phyloP scores from a whole-genome alignment of 2,113 vertebrate genomes.

The Daphoenositta chrysoptera region DNA sequence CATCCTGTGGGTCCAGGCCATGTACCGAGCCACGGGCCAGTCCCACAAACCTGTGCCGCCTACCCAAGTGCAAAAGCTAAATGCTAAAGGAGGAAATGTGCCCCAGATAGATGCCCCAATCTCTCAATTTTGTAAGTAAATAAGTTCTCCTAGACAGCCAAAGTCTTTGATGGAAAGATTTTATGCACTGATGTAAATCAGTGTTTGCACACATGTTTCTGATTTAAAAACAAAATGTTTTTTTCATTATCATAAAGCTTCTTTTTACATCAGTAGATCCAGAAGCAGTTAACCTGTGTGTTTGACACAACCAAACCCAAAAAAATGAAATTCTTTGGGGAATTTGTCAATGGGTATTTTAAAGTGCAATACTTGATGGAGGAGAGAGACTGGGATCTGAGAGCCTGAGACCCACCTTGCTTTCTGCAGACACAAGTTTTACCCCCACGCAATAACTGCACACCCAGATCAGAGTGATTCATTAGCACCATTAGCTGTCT shows the following conservation, averaged over 20 bases:
- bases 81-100: conserved; percentile 88
- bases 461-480: conserved; percentile 32
- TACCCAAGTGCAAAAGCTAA: conserved; percentile 98
- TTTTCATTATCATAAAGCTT: conserved; percentile 18
- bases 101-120: conserved; percentile 97
- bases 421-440: not conserved
- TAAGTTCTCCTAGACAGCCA: conserved; percentile 31
- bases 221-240: not conserved
- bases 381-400: conserved; percentile 15
- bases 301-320: conserved; percentile 11
- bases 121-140: conserved; percentile 99
- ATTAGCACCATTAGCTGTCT: conserved; percentile 60
- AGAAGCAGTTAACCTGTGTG: conserved; percentile 27
- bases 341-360: conserved; percentile 49
- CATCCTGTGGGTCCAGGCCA: conserved; percentile 98
- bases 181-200: conserved; percentile 34
- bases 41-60: conserved; percentile 97
- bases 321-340: conserved; percentile 16
- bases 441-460: not conserved
- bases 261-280: conserved; percentile 40
- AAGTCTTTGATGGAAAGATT: conserved; percentile 31
- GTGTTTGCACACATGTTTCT: not conserved
- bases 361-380: conserved; percentile 84
- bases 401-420: not conserved
- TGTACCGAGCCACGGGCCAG: conserved; percentile 97